phyloP scores from a whole-genome alignment of 2,797 vertebrate genomes.

The Champsocephalus gunnari region DNA sequence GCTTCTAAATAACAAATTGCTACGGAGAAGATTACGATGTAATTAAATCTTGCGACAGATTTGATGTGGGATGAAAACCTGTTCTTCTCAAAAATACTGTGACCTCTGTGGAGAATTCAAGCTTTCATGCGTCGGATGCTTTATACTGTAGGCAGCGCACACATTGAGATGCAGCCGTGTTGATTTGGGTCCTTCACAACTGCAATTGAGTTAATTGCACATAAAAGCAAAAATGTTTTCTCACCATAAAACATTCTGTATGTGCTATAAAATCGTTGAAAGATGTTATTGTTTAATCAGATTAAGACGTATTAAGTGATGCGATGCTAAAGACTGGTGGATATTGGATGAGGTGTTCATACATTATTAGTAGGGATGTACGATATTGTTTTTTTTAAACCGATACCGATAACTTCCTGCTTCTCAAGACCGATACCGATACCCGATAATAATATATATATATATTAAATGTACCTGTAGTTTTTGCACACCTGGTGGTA shows the following conservation, averaged over 20 bases:
- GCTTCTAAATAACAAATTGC: background rate
- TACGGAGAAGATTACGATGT: slow-evolving; percentile 1
- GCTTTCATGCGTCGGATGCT: background rate
- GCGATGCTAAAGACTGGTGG: background rate
- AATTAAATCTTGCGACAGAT: slow-evolving; percentile 5
- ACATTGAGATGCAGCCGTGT: background rate
- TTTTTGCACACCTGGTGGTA: no score
- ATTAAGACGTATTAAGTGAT: no score
- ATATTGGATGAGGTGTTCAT: background rate
- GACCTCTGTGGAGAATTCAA: background rate
- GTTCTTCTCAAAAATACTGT: background rate
- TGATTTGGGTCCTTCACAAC: background rate
- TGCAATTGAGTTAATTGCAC: background rate
- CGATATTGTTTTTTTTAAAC: no score
- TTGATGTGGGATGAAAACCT: background rate
- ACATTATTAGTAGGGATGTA: background rate
- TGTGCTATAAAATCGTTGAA: no score
- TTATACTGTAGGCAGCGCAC: background rate
- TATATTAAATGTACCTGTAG: no score
- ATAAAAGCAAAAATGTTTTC: background rate
- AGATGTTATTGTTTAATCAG: no score
- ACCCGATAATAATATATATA: no score
- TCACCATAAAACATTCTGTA: background rate
- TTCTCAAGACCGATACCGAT: no score
- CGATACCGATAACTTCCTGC: no score